Evolutionary conservation across 2,888 invertebrate genomes (phyloP).

Genomic region (Sarcophaga variegata): DNA sequence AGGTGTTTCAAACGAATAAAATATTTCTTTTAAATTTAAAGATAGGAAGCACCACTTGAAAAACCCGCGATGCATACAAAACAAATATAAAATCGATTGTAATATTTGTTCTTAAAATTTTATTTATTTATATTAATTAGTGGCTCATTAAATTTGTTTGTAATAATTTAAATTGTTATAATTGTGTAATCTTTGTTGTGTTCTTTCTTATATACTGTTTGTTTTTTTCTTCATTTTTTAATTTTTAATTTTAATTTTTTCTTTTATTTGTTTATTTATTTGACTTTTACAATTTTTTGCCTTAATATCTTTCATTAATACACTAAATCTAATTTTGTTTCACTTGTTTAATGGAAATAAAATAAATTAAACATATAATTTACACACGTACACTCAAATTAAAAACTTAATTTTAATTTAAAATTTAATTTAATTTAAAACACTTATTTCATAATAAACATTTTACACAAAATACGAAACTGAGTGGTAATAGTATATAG

Average conservation of each 20-base stretch:
- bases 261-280: conserved; percentile 8
- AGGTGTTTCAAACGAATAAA: too few relatives aligned
- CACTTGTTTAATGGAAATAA: neutral
- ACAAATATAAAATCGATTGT: neutral
- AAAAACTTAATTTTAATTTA: conserved; percentile 10
- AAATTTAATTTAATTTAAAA: neutral
- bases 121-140: conserved; percentile 60
- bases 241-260: neutral
- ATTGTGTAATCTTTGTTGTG: conserved; percentile 58
- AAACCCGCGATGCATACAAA: too few relatives aligned
- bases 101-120: conserved; percentile 32
- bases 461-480: conserved; percentile 36
- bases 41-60: too few relatives aligned
- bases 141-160: conserved; percentile 63
- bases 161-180: conserved; percentile 65
- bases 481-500: conserved; percentile 16
- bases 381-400: conserved; percentile 21
- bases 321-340: conserved; percentile 41
- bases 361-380: conserved; percentile 43
- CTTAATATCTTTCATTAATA: conserved; percentile 46
- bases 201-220: conserved; percentile 29
- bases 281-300: conserved; percentile 63
- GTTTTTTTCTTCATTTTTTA: neutral
- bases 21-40: too few relatives aligned
- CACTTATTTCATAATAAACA: conserved; percentile 12